These are phyloP conservation scores for Dusona sp. DNA, from an alignment of 2,888 invertebrate genomes.

Conservation along the genomic window DNA sequence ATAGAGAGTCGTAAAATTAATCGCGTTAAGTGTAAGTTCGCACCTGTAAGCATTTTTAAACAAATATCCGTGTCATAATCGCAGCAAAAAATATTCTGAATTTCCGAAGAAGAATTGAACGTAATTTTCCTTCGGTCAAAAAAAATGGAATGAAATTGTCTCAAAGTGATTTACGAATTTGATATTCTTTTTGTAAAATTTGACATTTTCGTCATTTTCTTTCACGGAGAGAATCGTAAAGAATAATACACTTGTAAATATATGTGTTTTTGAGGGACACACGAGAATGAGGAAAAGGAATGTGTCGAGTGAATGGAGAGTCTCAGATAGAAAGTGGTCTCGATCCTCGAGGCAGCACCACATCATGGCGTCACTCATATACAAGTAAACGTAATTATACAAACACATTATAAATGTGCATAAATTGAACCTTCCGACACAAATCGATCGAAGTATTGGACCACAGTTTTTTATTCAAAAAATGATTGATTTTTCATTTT, in stretches of 20 bases:
- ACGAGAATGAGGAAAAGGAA: slow-evolving; percentile 64
- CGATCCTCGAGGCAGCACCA: slow-evolving; percentile 63
- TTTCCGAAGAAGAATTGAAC: not conserved
- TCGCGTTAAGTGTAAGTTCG: not conserved
- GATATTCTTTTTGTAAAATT: not conserved
- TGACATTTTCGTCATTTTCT: not conserved
- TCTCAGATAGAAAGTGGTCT: slow-evolving; percentile 75
- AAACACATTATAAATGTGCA: slow-evolving; percentile 6
- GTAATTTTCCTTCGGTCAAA: not conserved
- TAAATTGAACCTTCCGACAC: not conserved
- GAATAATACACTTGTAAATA: not conserved
- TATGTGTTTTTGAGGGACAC: slow-evolving; percentile 36
- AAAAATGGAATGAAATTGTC: not conserved
- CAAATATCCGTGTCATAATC: not conserved
- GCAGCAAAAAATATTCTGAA: not conserved
- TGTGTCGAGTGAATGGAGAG: slow-evolving; percentile 68
- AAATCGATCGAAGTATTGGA: not conserved
- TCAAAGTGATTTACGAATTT: not conserved
- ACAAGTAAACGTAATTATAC: slow-evolving; percentile 21
- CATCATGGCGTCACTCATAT: slow-evolving; percentile 61
- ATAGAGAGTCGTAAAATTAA: slow-evolving; percentile 36
- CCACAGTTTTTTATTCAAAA: not conserved
- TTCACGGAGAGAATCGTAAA: not conserved
- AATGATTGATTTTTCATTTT: not conserved
- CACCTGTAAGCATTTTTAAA: not conserved